phyloP scores from a whole-genome alignment of 2,797 vertebrate species.

The Muscicapa comitata region DNA sequence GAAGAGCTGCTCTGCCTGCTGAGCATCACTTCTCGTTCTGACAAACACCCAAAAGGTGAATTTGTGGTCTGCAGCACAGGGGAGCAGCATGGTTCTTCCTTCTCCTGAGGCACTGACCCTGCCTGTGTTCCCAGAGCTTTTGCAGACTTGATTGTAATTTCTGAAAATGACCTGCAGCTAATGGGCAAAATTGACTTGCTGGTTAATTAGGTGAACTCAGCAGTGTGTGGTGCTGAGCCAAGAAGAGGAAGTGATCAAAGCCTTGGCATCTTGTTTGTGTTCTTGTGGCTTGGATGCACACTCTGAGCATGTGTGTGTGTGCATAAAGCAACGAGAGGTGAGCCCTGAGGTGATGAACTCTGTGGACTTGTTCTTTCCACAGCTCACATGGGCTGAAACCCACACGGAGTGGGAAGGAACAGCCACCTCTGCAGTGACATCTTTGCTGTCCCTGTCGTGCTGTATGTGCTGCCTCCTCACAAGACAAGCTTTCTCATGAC shows the following conservation, averaged over 20 bases:
- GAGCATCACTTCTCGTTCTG: not conserved
- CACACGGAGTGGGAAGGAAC: accelerated
- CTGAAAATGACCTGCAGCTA: not conserved
- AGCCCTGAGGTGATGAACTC: not conserved
- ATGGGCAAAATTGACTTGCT: not conserved
- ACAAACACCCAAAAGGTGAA: not conserved
- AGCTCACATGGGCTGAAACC: not conserved
- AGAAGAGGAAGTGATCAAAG: not conserved
- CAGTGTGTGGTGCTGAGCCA: not conserved
- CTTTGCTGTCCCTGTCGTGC: not conserved
- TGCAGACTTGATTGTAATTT: not conserved
- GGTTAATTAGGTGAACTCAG: not conserved
- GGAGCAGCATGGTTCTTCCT: accelerated
- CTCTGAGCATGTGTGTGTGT: not conserved
- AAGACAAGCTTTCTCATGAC: not conserved
- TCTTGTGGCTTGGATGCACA: too few relatives aligned
- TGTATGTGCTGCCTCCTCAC: accelerated
- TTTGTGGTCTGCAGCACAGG: accelerated
- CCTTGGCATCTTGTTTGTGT: not conserved
- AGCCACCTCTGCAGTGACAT: not conserved
- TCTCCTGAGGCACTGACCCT: not conserved
- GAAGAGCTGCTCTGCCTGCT: not conserved
- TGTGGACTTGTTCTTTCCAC: not conserved
- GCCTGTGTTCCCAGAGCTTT: not conserved
- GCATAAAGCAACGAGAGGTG: not conserved